Evolutionary conservation across 2,888 invertebrate genomes (phyloP), one percentile per base, ranked within the genome.

Genomic region (Drosophila fulvimacula): DNA sequence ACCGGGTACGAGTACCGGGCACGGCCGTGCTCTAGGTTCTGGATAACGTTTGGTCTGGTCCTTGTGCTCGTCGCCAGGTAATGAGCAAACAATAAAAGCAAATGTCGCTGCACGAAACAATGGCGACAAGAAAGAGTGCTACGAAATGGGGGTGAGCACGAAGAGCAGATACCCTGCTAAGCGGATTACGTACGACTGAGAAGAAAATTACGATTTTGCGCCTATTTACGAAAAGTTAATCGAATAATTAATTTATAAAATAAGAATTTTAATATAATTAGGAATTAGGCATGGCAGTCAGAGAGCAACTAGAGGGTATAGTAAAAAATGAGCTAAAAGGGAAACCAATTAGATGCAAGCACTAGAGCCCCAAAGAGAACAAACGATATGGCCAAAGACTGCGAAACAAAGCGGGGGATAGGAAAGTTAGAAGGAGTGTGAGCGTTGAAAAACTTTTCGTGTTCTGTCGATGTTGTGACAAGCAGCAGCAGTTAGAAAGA

Each of bases 61-160:
- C 61, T 46, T 58, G 51, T 71, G 38, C 66, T 73, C 64, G 64
- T 76, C 80, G 82, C 62, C 88, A 83, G 83, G 82, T 88, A 88
- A 83, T 83, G 88, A 83, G 83, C 83, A 83, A 88, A 83, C 83
- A 88, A 86, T 88, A 88, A 83, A 83, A 82, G 87, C 88, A 83
- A 88, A 88, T 81, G 81, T 64, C 71, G 57, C 71, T 70, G 73
- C 78, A 83, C 81, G 88, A 86, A 88, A 86, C 87, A 88, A 82
- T 79, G 80, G 73, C 63, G 69, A 69, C 63, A 66, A 67, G 57
- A 27, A 62, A 52, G 5, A 38, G 17, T 21, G 42, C 11, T 7
- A 15, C 4, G 1, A 2, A 19, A 10, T 7, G 24, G n/a, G n/a
- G 30, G 19, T n/a, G 24, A 19, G 27, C 32, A 1, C 34, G 39